Evolutionary conservation across 2,113 vertebrate species (phyloP), one percentile per base, ranked within the genome.

Genomic region (Bostrychus sinensis): DNA sequence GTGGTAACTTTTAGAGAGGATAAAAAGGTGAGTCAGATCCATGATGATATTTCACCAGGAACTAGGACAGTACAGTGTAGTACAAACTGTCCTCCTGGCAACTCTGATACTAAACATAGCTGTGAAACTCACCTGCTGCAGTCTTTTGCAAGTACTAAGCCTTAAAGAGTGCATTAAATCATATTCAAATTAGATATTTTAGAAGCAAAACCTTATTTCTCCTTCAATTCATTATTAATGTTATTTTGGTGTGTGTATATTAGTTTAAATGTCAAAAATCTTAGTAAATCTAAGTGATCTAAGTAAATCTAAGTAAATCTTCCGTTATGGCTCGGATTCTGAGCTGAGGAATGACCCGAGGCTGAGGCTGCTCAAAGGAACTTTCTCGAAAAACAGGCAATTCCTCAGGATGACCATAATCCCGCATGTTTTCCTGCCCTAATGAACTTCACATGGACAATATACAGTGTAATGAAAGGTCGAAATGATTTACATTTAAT

Each of bases 41-140:
- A n/a, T n/a, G n/a, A n/a, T n/a, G n/a, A 22, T 14, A 13, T 66
- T 72, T 57, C 41, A 72, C 63, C 61, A 62, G 58, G 62, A 77
- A 86, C 38, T 77, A 50, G 81, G 53, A 73, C 76, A 77, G 65
- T 37, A 56, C 41, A 54, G 60, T n/a, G 25, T 42, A 43, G 72
- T 22, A 74, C 78, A 58, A 51, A 25, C 19, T 56, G 72, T 73
- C 45, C 62, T 39, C 10, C 19, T 42, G 17, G 57, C 10, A 34
- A 14, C 37, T 45, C 22, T 14, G 22, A 53, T 5, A 56, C 81
- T 80, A 82, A 82, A 80, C 61, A 72, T 80, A 83, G 83, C 66
- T 71, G 43, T 46, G 42, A 70, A 64, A 66, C 64, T 65, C 41
- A 70, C 46, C 73, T 72, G 10, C 56, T 16, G 65, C 59, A 51